These are phyloP conservation scores for Hetaerina titia DNA, from an alignment of 2,888 invertebrate species.

Conservation along the genomic window DNA sequence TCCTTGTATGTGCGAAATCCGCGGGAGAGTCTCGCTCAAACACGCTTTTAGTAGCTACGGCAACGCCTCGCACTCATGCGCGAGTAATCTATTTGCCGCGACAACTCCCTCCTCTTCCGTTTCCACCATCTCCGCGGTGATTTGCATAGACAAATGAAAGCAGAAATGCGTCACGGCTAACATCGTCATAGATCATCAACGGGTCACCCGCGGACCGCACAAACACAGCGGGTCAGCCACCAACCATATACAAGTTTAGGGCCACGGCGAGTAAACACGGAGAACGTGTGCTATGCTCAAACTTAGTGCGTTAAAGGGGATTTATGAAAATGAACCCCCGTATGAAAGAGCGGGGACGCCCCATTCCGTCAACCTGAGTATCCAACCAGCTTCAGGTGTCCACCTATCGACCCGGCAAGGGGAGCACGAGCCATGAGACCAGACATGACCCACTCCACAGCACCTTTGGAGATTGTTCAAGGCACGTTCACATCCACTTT, in stretches of 20 bases:
- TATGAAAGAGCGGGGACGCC: background rate
- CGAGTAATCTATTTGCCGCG: background rate
- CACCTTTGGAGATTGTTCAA: too few species aligned
- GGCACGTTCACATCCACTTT: too few species aligned
- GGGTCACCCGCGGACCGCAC: background rate
- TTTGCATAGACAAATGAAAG: conserved; percentile 35
- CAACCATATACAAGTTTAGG: background rate
- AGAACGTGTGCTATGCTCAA: background rate
- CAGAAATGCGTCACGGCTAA: background rate
- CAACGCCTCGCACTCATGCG: background rate
- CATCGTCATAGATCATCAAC: background rate
- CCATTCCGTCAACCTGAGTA: background rate
- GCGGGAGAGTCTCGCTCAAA: background rate
- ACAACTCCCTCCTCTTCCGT: background rate
- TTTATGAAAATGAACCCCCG: background rate
- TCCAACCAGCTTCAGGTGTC: background rate
- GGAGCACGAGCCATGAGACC: background rate
- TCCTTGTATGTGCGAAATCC: too few species aligned
- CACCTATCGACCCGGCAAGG: background rate
- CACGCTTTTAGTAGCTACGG: background rate
- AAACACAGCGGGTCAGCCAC: background rate
- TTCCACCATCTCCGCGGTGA: background rate
- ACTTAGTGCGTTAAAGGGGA: background rate
- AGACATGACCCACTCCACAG: background rate
- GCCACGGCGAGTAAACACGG: background rate